These are phyloP conservation scores for Nebria salina DNA, from an alignment of 2,888 invertebrate genomes.

Conservation along the genomic window DNA sequence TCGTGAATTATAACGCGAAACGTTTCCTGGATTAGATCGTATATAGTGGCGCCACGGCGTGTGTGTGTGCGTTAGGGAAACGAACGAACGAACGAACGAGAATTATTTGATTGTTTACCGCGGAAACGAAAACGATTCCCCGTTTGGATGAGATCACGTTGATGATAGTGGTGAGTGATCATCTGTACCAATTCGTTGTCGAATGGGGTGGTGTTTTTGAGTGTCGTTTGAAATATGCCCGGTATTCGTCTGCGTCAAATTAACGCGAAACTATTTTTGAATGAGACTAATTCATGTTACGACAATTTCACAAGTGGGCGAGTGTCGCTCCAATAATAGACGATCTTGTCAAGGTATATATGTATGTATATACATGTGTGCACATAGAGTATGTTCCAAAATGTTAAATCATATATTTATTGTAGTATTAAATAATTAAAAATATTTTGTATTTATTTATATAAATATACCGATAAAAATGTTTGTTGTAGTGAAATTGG, in stretches of 20 bases:
- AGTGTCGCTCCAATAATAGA: neutral
- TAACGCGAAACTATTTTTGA: conserved; percentile 47
- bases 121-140: neutral
- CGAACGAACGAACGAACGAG: neutral
- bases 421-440: no score
- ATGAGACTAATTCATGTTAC: conserved; percentile 40
- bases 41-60: neutral
- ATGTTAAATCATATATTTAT: no score
- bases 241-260: conserved; percentile 43
- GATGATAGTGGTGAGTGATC: neutral
- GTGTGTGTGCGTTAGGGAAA: conserved; percentile 6
- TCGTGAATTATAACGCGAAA: conserved; percentile 32
- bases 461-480: no score
- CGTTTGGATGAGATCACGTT: neutral
- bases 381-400: neutral
- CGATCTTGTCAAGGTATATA: neutral
- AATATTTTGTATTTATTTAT: no score
- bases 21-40: conserved; percentile 51
- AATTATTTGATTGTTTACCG: neutral
- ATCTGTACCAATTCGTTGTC: neutral
- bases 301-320: neutral
- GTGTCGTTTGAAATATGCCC: conserved; percentile 33
- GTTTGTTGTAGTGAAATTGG: neutral
- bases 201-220: neutral
- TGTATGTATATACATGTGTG: neutral